Evolutionary conservation across 2,797 vertebrate species (phyloP), one percentile per base, ranked within the genome.

Genomic region (Xenopus petersii): DNA sequence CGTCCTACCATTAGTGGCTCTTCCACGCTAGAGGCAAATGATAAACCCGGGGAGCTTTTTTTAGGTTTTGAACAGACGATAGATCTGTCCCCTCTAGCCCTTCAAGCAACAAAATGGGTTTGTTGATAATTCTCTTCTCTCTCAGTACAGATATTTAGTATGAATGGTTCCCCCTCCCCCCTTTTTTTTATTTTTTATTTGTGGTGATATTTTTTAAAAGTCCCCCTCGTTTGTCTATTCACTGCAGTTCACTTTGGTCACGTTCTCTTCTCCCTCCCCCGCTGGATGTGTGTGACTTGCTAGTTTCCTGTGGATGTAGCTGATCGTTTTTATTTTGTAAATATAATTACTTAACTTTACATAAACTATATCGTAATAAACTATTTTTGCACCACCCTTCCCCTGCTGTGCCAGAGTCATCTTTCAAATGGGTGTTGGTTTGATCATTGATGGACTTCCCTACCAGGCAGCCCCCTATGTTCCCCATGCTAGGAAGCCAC

Each of bases 351-450:
- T 81, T 88, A 86, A 89, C 88, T 89, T 91, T 84, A 87, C 88
- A 87, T 87, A 88, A 89, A 87, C 82, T 83, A 69, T 86, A 88
- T 81, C 73, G 67, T 89, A 92, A 92, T 92, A 93, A 92, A 91
- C 88, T 91, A 91, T 92, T 93, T 93, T 92, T 91, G 88, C 90
- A 91, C 86, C 87, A 85, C 86, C 83, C 79, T 88, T 86, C 72
- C 80, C 77, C 77, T 16, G 78, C 79, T 2, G 55, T 67, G 73
- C 60, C 16, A 3, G 67, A 17, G 72, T 67, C 15, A 6, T 42
- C 56, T 42, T 48, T 70, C 67, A n/a, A 42, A 42, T 42, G 36
- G 4, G 5, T 5, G 6, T 42, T 42, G 5, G 5, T 3, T 42
- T 36, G 33, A 36, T 36, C 0, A 36, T 36, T 42, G 36, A 5